Conservation (phyloP, 2,113 vertebrate species). For the Pan troglodytes region NHGRI_mPanTro3-v2.1_pri NC_072415.2:38975001-38975500, state of each 20-base stretch:
- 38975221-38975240: neutral
- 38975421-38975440: neutral
- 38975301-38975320: neutral
- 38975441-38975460: neutral
- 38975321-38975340: neutral
- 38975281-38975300: neutral
- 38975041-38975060: neutral
- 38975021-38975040: neutral
- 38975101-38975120: neutral
- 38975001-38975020: neutral
- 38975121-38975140: neutral
- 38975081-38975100: neutral
- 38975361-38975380: neutral
- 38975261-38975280: neutral
- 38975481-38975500: neutral
- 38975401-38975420: neutral
- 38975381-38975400: neutral
- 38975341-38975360: neutral
- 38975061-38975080: neutral
- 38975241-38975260: neutral
- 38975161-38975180: neutral
- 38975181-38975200: neutral
- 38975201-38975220: neutral
- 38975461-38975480: neutral
- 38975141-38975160: neutral